Conservation (phyloP, 2,888 invertebrate genomes). For the Aproaerema taeniolella region DNA sequence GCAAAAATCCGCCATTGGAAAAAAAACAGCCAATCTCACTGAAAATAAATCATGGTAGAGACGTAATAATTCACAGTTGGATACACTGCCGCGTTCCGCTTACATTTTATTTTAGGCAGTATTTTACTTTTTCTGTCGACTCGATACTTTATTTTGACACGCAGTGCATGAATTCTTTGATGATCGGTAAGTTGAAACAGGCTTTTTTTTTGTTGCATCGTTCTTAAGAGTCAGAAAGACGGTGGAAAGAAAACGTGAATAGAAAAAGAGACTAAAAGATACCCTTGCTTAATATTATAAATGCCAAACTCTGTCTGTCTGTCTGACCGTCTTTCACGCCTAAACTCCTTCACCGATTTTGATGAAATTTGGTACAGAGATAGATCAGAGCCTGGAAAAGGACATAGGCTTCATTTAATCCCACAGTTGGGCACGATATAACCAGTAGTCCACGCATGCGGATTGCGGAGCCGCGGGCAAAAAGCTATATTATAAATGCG, state of each 20-base stretch:
- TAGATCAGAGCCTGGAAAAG: no score
- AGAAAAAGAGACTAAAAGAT: neutral
- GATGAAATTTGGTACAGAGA: no score
- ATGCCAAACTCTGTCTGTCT: neutral
- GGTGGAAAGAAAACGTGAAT: no score
- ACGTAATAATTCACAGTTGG: conserved; percentile 33
- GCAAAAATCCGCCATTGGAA: conserved; percentile 26
- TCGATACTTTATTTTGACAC: conserved; percentile 3
- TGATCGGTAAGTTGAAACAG: neutral
- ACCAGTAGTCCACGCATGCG: no score
- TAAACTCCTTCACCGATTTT: no score
- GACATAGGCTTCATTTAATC: no score
- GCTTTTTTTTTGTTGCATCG: no score
- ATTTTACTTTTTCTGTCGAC: neutral
- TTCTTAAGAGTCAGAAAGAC: no score
- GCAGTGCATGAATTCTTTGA: neutral
- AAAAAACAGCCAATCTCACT: conserved; percentile 34
- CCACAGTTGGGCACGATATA: no score
- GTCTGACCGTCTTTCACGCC: no score
- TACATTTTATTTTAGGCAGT: conserved; percentile 8
- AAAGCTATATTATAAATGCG: no score
- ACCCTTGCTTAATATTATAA: neutral
- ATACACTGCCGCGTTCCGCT: conserved; percentile 5
- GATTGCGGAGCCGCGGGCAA: no score
- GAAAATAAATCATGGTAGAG: conserved; percentile 41